Conservation (phyloP, 53 echinoderm and acorn worm species). For the Echinarachnius parma region DNA sequence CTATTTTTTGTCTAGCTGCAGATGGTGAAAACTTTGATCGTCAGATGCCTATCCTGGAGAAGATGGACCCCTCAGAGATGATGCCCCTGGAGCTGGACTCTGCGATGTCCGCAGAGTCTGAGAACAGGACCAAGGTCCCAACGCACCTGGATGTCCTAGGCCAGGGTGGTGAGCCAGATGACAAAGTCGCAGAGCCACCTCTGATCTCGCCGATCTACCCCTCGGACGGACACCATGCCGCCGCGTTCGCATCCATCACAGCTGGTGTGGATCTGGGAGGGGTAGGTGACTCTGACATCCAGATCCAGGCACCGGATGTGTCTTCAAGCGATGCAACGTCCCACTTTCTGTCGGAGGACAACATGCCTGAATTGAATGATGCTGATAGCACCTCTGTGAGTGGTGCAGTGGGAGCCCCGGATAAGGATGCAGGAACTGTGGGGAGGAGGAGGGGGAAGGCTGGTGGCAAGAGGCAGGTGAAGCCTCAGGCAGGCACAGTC, state of each 20-base stretch:
- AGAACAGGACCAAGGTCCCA: slow-evolving; percentile 35
- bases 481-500: slow-evolving; percentile 1
- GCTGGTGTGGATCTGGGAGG: slow-evolving; percentile 16
- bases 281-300: slow-evolving; percentile 4
- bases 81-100: slow-evolving; percentile 26
- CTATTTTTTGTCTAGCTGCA: not conserved
- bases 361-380: slow-evolving; percentile 7
- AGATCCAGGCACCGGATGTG: slow-evolving; percentile 64
- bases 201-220: slow-evolving; percentile 62
- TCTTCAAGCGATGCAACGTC: slow-evolving; percentile 50
- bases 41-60: slow-evolving; percentile 63
- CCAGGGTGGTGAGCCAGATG: not conserved
- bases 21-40: slow-evolving; percentile 25
- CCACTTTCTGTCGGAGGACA: slow-evolving; percentile 4
- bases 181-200: slow-evolving; percentile 49
- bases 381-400: slow-evolving; percentile 25
- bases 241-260: slow-evolving; percentile 29
- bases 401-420: not conserved
- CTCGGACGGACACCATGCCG: slow-evolving; percentile 31
- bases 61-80: slow-evolving; percentile 47
- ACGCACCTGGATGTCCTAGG: slow-evolving; percentile 19
- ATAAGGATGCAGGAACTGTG: not conserved
- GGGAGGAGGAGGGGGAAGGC: slow-evolving; percentile 12
- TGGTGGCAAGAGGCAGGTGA: slow-evolving; percentile 9
- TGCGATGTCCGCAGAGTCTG: slow-evolving; percentile 26